These are phyloP conservation scores for Eublepharis macularius DNA, from an alignment of 2,113 vertebrate genomes.

Conservation along the genomic window DNA sequence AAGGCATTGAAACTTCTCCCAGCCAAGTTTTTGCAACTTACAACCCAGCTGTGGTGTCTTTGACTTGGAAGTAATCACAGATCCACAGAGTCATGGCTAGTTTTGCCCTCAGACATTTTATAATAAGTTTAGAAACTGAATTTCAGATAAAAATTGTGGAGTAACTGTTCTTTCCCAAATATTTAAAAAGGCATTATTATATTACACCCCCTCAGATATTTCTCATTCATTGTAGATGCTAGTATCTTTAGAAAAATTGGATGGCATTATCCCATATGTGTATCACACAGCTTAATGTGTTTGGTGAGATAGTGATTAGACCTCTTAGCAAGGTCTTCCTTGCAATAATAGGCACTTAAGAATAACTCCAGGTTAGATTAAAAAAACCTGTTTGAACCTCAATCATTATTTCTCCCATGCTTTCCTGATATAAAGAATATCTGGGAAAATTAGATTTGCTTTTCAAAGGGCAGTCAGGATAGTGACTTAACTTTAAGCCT, in stretches of 20 bases:
- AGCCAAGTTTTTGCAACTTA: not conserved
- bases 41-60: not conserved
- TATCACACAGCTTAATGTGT: constrained; percentile 48
- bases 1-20: not conserved
- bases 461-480: not conserved
- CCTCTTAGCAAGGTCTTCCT: constrained; percentile 21
- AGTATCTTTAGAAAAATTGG: not conserved
- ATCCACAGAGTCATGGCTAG: too few relatives aligned
- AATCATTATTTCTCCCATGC: constrained; percentile 24
- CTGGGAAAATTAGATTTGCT: constrained; percentile 19
- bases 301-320: constrained; percentile 33
- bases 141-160: not conserved
- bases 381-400: constrained; percentile 12
- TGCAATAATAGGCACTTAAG: constrained; percentile 24
- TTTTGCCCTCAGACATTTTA: not conserved
- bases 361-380: constrained; percentile 41
- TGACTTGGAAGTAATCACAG: not conserved
- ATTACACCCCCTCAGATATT: not conserved
- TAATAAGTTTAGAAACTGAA: not conserved
- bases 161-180: not conserved
- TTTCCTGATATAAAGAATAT: constrained; percentile 43
- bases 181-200: not conserved
- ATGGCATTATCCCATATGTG: constrained; percentile 33
- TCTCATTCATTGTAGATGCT: not conserved
- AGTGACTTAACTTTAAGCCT: constrained; percentile 32